Percentiles rank a stretch among this genome's conserved stretches.
Evolutionary conservation across 1,140 invertebrate species (phyloP).

Genomic region (Chymomyza costata): DNA sequence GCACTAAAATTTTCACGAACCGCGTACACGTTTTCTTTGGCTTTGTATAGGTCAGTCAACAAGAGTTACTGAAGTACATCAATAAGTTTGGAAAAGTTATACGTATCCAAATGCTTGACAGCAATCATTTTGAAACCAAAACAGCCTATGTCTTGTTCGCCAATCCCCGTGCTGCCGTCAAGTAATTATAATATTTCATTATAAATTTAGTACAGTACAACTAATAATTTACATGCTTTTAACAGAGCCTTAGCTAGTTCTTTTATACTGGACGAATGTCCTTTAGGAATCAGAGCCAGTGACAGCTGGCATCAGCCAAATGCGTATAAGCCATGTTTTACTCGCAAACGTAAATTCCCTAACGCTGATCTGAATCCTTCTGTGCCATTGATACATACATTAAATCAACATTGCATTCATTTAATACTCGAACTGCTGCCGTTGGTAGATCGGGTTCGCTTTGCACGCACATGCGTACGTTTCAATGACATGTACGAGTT

Average conservation of each 20-base stretch:
- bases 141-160: slow-evolving; percentile 8
- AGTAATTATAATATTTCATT: slow-evolving; percentile 4
- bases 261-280: too few relatives aligned
- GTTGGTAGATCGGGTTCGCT: neutral
- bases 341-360: neutral
- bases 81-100: slow-evolving; percentile 10
- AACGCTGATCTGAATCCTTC: neutral
- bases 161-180: slow-evolving; percentile 7
- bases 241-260: too few relatives aligned
- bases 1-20: neutral
- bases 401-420: neutral
- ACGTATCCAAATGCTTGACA: slow-evolving; percentile 1
- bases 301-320: slow-evolving; percentile 26
- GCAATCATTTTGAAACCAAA: neutral
- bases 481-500: too few relatives aligned
- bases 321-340: neutral
- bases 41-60: too few relatives aligned
- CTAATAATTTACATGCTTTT: neutral
- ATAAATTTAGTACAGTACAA: neutral
- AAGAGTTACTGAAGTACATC: slow-evolving; percentile 1
- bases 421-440: neutral
- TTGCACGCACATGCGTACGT: neutral
- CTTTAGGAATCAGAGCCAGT: too few relatives aligned
- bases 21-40: neutral
- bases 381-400: neutral